These are phyloP conservation scores for Arctocebus calabarensis DNA, from an alignment of 2,797 vertebrate species.

Conservation along the genomic window DNA sequence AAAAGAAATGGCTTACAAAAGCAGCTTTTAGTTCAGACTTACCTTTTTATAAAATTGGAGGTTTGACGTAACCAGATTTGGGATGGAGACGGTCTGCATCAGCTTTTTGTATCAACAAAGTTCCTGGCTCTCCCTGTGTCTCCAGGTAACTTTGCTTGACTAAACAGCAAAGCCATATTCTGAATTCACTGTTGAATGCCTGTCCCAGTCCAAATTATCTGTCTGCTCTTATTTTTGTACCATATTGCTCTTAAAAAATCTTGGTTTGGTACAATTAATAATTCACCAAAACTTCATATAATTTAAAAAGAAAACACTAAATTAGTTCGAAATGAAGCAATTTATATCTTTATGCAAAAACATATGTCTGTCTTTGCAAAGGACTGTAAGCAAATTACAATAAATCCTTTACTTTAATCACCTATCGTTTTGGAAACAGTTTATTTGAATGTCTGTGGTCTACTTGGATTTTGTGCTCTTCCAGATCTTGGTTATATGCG, in stretches of 20 bases:
- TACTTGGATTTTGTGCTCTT: background rate
- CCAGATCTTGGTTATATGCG: background rate
- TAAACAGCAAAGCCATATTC: slow-evolving; percentile 95
- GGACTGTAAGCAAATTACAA: slow-evolving; percentile 97
- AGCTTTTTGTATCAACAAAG: slow-evolving; percentile 89
- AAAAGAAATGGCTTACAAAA: slow-evolving; percentile 77
- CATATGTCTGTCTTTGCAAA: slow-evolving; percentile 97
- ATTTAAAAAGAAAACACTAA: slow-evolving; percentile 91
- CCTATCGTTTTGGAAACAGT: slow-evolving; percentile 87
- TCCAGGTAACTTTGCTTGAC: slow-evolving; percentile 89
- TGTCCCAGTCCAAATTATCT: slow-evolving; percentile 90
- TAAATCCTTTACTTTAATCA: slow-evolving; percentile 95
- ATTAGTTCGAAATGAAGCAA: slow-evolving; percentile 94
- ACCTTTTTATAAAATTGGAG: slow-evolving; percentile 62
- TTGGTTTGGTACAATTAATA: slow-evolving; percentile 95
- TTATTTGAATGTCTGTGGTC: slow-evolving; percentile 78
- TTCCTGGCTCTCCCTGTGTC: slow-evolving; percentile 88
- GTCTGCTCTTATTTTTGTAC: slow-evolving; percentile 92
- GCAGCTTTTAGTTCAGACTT: slow-evolving; percentile 78
- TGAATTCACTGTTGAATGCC: slow-evolving; percentile 92
- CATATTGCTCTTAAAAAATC: slow-evolving; percentile 90
- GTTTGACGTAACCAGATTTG: slow-evolving; percentile 82
- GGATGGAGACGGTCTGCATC: slow-evolving; percentile 86
- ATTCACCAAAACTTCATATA: slow-evolving; percentile 92
- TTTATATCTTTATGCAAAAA: slow-evolving; percentile 98